phyloP scores from a whole-genome alignment of 2,113 vertebrate genomes.

The human (Homo sapiens) region DNA sequence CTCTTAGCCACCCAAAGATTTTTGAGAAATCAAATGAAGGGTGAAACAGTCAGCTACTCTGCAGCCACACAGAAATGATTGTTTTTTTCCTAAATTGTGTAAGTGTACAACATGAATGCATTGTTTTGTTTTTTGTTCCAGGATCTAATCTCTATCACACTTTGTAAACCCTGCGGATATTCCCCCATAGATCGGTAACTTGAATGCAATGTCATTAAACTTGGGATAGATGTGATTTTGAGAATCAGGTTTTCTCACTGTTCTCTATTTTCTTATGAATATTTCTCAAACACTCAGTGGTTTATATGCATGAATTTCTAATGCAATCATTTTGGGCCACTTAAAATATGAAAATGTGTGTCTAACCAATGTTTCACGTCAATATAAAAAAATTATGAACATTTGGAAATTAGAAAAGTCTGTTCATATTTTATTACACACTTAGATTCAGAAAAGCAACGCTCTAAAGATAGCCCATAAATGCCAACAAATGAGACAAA shows the following conservation, averaged over 20 bases:
- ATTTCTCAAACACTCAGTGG: neutral
- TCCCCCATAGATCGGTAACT: neutral
- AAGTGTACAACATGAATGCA: neutral
- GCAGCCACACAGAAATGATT: neutral
- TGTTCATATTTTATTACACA: neutral
- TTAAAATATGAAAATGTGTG: neutral
- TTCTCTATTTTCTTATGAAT: neutral
- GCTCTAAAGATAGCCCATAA: neutral
- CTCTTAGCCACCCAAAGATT: neutral
- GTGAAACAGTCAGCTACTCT: neutral
- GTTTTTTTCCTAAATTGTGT: too few species aligned
- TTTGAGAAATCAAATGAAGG: neutral
- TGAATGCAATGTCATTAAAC: neutral
- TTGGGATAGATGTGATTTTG: neutral
- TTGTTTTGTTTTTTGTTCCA: neutral
- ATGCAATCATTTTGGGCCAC: neutral
- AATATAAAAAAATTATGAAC: neutral
- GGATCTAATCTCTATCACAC: neutral
- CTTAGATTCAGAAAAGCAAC: neutral
- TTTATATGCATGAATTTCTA: neutral
- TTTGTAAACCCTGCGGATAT: neutral
- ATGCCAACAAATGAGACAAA: neutral
- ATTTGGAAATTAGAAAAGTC: neutral
- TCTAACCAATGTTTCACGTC: neutral
- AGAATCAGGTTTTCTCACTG: neutral